Evolutionary conservation across 2,888 invertebrate species (phyloP), one percentile per base, ranked within the genome.

Genomic region (Bembecia ichneumoniformis): DNA sequence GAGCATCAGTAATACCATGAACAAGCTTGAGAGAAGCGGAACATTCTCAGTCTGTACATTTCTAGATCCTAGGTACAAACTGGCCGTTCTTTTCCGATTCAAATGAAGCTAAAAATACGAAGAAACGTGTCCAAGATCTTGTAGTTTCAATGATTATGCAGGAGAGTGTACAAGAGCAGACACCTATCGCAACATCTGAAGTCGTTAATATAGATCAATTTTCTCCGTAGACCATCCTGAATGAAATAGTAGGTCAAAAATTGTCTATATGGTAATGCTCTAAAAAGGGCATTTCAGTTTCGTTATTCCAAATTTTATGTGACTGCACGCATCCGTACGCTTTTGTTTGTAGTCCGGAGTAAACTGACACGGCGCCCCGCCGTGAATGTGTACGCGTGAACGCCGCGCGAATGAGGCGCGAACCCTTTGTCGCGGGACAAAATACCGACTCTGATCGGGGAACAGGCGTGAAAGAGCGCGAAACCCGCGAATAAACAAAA

Each of bases 11-110:
- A 3, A 3, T 35, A 48, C 35, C 35, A 50, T 44, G 15, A 47
- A 43, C 13, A 47, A 7, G 3, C 35, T 62, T 3, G 56, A 60
- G 52, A 43, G 52, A 43, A 59, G 57, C 46, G 50, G 53, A 11
- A 58, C 55, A n/a, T n/a, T n/a, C n/a, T n/a, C n/a, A n/a, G n/a
- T n/a, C 13, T 52, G 47, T 35, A 62, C 59, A 10, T 57, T 59
- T 43, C 13, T 59, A 50, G 59, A 59, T 44, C 58, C 58, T 3
- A 14, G 53, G 1, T 55, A 53, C 20, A 58, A 58, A 49, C 43
- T 51, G 47, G 15, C 43, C 11, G 56, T 34, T 7, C 58, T 58
- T 54, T 15, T 48, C 56, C 9, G 13, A 44, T 46, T 49, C 11
- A 15, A 51, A 56, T 13, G 58, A 56, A 11, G 46, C 7, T 7